phyloP scores from a whole-genome alignment of 2,113 vertebrate genomes.

The Percopsis transmontana region DNA sequence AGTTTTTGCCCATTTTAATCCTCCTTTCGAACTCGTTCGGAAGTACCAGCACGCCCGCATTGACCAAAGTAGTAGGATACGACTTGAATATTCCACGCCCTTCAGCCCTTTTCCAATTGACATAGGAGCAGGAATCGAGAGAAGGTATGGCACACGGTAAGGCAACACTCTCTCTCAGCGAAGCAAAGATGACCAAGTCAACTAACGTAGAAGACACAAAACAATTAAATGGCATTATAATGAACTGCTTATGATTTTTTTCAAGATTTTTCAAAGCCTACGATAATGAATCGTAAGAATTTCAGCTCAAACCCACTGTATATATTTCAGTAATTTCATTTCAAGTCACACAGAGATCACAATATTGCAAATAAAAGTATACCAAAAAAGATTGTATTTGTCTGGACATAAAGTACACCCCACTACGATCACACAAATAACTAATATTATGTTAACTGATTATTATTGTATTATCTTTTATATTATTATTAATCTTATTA shows the following conservation, averaged over 20 bases:
- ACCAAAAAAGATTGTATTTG: background rate
- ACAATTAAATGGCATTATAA: background rate
- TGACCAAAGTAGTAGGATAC: conserved; percentile 15
- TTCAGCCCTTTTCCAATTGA: conserved; percentile 39
- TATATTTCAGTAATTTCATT: no score
- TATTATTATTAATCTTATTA: background rate
- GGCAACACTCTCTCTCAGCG: conserved; percentile 26
- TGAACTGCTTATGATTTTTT: background rate
- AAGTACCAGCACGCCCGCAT: conserved; percentile 21
- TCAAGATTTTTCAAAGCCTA: background rate
- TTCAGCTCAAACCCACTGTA: no score
- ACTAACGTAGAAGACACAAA: conserved; percentile 6
- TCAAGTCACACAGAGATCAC: no score
- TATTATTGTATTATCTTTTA: background rate
- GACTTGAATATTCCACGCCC: background rate
- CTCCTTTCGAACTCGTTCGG: background rate
- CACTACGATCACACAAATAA: no score
- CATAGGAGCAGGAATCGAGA: conserved; percentile 37
- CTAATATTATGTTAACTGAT: background rate
- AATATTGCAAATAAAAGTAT: background rate
- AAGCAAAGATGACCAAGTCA: conserved; percentile 24
- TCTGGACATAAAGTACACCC: no score
- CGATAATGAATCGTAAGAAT: no score
- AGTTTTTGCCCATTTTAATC: conserved; percentile 25
- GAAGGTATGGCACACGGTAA: conserved; percentile 46